Evolutionary conservation across 1,140 invertebrate genomes (phyloP).

Genomic region (Neuroterus valhalla): DNA sequence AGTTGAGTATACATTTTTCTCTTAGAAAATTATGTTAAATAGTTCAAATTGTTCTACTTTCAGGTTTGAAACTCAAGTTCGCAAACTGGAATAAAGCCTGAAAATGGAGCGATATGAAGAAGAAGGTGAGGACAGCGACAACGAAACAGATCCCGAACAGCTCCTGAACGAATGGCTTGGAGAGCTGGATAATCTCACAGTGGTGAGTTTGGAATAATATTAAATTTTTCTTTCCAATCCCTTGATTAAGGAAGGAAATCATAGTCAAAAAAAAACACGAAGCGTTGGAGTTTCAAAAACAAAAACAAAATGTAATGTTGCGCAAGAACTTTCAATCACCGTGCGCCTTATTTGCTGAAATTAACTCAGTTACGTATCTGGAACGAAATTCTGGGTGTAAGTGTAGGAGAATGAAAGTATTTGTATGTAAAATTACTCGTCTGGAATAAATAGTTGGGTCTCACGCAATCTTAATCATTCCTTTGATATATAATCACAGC

Average conservation of each 20-base stretch:
- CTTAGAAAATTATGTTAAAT: not conserved
- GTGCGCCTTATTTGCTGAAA: too few species aligned
- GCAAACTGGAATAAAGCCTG: slow-evolving; percentile 40
- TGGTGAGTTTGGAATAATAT: slow-evolving; percentile 74
- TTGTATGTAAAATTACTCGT: not conserved
- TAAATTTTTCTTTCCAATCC: not conserved
- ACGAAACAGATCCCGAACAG: slow-evolving; percentile 78
- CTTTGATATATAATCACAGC: not conserved
- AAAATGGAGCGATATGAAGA: slow-evolving; percentile 73
- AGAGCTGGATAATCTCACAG: slow-evolving; percentile 79
- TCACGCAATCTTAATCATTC: slow-evolving; percentile 1
- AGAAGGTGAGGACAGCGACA: slow-evolving; percentile 75
- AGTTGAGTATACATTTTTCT: not conserved
- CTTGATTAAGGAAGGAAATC: not conserved
- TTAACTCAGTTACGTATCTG: too few species aligned
- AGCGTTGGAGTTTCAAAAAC: too few species aligned
- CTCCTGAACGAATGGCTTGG: slow-evolving; percentile 81
- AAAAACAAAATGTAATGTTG: too few species aligned
- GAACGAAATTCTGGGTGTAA: too few species aligned
- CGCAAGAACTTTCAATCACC: too few species aligned
- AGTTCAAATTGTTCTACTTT: slow-evolving; percentile 40
- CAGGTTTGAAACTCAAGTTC: slow-evolving; percentile 25
- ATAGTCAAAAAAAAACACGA: too few species aligned
- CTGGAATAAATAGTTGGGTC: not conserved
- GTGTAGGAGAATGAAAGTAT: not conserved